Evolutionary conservation across 2,797 vertebrate species (phyloP).

Genomic region (Psittacula derbiana): DNA sequence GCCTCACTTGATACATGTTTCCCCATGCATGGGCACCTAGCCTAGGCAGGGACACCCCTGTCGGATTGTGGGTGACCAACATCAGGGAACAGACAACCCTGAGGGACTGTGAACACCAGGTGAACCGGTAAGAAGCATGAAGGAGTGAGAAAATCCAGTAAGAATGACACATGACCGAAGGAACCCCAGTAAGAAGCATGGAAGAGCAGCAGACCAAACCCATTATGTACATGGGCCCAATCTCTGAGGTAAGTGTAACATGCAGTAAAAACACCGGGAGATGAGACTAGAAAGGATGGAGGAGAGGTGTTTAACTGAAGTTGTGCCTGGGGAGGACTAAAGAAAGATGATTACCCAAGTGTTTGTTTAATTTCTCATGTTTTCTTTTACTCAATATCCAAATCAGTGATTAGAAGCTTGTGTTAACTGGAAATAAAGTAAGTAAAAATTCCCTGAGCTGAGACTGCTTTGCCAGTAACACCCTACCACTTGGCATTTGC

Average conservation of each 20-base stretch:
- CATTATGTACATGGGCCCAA: accelerated
- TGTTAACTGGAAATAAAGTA: not conserved
- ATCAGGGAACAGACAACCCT: not conserved
- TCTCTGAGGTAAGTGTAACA: not conserved
- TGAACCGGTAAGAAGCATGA: not conserved
- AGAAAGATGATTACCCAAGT: not conserved
- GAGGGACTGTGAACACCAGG: not conserved
- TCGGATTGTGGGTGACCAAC: not conserved
- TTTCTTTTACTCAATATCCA: not conserved
- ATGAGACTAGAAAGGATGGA: not conserved
- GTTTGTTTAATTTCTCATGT: not conserved
- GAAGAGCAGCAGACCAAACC: not conserved
- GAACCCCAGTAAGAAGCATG: not conserved
- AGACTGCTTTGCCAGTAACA: not conserved
- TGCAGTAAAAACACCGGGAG: not conserved
- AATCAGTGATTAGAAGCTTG: not conserved
- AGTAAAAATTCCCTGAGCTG: not conserved
- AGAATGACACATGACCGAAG: not conserved
- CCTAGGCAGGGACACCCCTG: not conserved
- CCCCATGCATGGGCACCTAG: not conserved
- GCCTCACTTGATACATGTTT: not conserved
- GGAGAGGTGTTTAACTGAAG: not conserved
- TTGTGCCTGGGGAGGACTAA: not conserved
- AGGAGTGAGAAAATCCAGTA: not conserved
- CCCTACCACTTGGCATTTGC: not conserved